Evolutionary conservation across 1,140 invertebrate species (phyloP).

Genomic region (Lasioglossum baleicum): DNA sequence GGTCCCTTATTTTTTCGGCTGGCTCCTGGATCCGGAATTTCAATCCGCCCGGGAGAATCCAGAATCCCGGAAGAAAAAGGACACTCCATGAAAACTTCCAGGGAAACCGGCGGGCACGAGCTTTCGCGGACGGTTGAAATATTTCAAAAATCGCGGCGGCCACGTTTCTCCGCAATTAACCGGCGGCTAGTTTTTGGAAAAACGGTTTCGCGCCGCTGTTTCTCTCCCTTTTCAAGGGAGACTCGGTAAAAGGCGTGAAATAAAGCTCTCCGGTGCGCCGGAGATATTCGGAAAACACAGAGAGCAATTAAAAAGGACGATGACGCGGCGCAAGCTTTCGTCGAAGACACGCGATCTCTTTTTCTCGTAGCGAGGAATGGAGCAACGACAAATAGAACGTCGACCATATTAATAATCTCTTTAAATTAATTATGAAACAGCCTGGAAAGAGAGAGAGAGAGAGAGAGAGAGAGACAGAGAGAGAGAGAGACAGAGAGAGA

Average conservation of each 20-base stretch:
- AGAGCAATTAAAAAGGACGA: conserved; percentile 20
- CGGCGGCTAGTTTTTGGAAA: neutral
- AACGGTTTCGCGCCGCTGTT: neutral
- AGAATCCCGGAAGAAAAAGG: too few species aligned
- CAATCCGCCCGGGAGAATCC: neutral
- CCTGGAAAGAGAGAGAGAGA: neutral
- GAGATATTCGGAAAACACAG: neutral
- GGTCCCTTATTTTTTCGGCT: neutral
- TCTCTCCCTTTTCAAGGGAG: neutral
- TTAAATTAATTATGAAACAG: conserved; percentile 46
- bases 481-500: too few species aligned
- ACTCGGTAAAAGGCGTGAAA: neutral
- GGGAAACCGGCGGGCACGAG: neutral
- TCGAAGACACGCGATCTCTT: conserved; percentile 21
- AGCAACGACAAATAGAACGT: too few species aligned
- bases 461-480: too few species aligned
- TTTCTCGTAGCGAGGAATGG: neutral
- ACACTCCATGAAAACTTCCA: too few species aligned
- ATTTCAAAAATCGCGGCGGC: neutral
- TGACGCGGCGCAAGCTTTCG: neutral
- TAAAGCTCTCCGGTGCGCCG: neutral
- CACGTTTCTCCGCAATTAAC: neutral
- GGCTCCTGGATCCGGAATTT: conserved; percentile 2
- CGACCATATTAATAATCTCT: conserved; percentile 47
- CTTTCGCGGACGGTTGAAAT: neutral